Conservation (phyloP, 2,888 invertebrate species). For the Deilephila elpenor region DNA sequence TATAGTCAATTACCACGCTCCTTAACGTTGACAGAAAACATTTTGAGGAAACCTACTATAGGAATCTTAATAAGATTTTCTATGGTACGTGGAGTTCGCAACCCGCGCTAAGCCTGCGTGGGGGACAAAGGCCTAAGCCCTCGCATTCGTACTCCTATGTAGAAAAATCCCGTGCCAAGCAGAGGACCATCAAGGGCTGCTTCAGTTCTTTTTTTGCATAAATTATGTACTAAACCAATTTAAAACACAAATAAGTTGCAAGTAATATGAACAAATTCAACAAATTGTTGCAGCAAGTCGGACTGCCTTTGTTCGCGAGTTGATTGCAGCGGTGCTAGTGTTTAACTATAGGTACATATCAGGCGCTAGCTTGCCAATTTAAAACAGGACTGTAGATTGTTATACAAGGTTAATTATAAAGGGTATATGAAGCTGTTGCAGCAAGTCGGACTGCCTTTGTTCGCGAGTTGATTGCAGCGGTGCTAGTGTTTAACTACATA, state of each 20-base stretch:
- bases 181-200: background rate
- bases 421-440: background rate
- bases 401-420: no score
- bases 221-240: background rate
- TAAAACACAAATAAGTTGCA: constrained; percentile 9
- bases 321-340: constrained; percentile 17
- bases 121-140: no score
- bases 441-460: background rate
- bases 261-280: background rate
- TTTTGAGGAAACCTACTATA: background rate
- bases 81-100: background rate
- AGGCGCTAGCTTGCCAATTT: background rate
- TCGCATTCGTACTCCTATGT: background rate
- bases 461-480: constrained; percentile 13
- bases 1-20: no score
- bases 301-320: background rate
- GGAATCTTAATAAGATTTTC: background rate
- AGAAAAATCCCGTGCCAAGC: background rate
- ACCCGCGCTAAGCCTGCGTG: no score
- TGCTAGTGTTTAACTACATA: constrained; percentile 5
- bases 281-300: background rate
- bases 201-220: background rate
- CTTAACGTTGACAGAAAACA: no score
- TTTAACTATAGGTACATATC: background rate
- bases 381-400: background rate